Evolutionary conservation across 1,140 invertebrate genomes (phyloP), one percentile per base, ranked within the genome.

Genomic region (Halyomorpha halys): DNA sequence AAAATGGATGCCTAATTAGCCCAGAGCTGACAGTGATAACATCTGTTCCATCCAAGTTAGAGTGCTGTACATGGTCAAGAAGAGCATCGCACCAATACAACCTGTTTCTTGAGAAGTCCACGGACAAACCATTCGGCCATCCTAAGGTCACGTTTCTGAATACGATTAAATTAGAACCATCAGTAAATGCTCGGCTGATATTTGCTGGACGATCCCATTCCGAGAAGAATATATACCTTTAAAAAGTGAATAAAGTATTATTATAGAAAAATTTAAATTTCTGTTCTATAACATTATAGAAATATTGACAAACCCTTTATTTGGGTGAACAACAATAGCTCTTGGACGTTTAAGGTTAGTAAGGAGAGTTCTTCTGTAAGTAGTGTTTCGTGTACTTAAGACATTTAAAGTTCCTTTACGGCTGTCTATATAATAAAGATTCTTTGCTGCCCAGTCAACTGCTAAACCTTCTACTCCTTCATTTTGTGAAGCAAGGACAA

Each of bases 371-470:
- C 91, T 81, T 3, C 91, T 80, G 70, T 90, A 87, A 0, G 88
- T 87, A 0, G 91, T 83, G 68, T 94, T 93, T 21, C 84, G 78
- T 0, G 90, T 93, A 23, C 87, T 92, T 0, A 98, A 76, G 0
- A 98, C 95, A 71, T 97, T 97, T 0, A 99, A 75, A 0, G 94
- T 96, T 67, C 94, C 94, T 76, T 95, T 94, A 13, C 93, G 82
- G 11, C 92, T 97, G 72, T 98, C 95, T 56, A 98, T 97, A 75
- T 97, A 99, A 75, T 98, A 99, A 0, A 99, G 79, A 74, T 98
- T 98, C 72, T 97, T 95, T 0, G 94, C 89, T 0, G 90, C 89
- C 96, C 95, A 98, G 73, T 99, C 97, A 0, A 97, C 88, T 1
- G 94, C 93, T 44, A 99, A 78, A 5, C 94, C 95, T 79, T 98